phyloP scores from a whole-genome alignment of 2,797 vertebrate species.

The Siniperca undulata region DNA sequence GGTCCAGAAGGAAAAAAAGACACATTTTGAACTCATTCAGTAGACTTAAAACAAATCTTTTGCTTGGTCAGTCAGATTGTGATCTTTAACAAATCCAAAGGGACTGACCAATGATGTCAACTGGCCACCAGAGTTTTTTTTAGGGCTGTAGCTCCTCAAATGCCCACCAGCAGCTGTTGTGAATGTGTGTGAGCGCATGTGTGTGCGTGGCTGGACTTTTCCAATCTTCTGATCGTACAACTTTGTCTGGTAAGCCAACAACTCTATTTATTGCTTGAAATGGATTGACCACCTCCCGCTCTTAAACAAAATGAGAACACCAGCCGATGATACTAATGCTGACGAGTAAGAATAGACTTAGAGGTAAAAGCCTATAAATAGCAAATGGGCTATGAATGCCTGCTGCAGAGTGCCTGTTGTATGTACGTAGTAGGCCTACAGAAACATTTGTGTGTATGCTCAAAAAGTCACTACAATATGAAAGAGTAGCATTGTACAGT shows the following conservation, averaged over 20 bases:
- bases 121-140: slow-evolving; percentile 56
- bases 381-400: neutral
- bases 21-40: neutral
- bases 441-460: neutral
- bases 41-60: neutral
- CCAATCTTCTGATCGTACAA: slow-evolving; percentile 42
- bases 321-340: neutral
- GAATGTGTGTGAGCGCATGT: slow-evolving; percentile 29
- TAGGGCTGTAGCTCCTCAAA: slow-evolving; percentile 48
- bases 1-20: neutral
- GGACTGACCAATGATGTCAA: slow-evolving; percentile 39
- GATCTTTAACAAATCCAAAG: slow-evolving; percentile 25
- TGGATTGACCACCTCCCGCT: neutral
- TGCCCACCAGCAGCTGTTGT: slow-evolving; percentile 73
- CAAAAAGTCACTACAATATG: neutral
- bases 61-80: neutral
- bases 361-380: slow-evolving; percentile 42
- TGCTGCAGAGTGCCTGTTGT: slow-evolving; percentile 12
- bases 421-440: neutral
- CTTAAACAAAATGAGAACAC: slow-evolving; percentile 20
- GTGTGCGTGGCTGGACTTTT: slow-evolving; percentile 38
- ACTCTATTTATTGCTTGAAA: slow-evolving; percentile 21
- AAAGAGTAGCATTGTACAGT: neutral
- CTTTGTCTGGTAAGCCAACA: slow-evolving; percentile 68
- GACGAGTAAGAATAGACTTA: slow-evolving; percentile 9